Conservation (phyloP, 2,113 vertebrate genomes). For the Meleagris gallopavo region DNA sequence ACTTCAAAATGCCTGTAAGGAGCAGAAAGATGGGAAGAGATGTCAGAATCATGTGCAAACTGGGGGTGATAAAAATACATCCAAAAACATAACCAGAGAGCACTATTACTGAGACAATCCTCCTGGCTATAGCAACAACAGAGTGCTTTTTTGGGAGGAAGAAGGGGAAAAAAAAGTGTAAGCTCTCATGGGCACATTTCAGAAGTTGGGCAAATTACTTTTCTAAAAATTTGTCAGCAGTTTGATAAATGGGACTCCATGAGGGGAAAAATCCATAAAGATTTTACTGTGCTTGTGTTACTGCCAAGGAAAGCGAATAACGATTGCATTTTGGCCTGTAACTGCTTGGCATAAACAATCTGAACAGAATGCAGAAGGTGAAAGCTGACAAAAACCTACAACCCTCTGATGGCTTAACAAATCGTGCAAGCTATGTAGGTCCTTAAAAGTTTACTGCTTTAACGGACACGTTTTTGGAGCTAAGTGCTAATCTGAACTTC, state of each 20-base stretch:
- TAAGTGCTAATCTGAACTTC: neutral
- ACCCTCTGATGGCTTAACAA: neutral
- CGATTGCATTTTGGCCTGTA: constrained; percentile 39
- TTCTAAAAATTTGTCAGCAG: constrained; percentile 42
- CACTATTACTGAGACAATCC: neutral
- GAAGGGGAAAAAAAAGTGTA: neutral
- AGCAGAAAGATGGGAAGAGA: neutral
- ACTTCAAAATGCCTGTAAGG: constrained; percentile 81
- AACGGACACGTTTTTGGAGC: neutral
- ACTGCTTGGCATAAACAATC: constrained; percentile 50
- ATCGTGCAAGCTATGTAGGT: neutral
- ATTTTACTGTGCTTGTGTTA: constrained; percentile 26
- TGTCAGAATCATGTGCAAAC: neutral
- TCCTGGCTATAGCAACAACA: neutral
- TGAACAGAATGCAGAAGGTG: constrained; percentile 19
- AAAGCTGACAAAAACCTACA: constrained; percentile 31
- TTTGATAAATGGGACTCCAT: constrained; percentile 33
- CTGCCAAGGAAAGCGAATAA: constrained; percentile 11
- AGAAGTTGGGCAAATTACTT: constrained; percentile 8
- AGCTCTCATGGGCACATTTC: neutral
- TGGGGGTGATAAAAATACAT: neutral
- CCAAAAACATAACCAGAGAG: neutral
- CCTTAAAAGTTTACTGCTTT: constrained; percentile 1
- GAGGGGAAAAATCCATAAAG: constrained; percentile 31
- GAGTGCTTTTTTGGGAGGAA: neutral